phyloP scores from a whole-genome alignment of 2,113 vertebrate species.

The Otis tarda region DNA sequence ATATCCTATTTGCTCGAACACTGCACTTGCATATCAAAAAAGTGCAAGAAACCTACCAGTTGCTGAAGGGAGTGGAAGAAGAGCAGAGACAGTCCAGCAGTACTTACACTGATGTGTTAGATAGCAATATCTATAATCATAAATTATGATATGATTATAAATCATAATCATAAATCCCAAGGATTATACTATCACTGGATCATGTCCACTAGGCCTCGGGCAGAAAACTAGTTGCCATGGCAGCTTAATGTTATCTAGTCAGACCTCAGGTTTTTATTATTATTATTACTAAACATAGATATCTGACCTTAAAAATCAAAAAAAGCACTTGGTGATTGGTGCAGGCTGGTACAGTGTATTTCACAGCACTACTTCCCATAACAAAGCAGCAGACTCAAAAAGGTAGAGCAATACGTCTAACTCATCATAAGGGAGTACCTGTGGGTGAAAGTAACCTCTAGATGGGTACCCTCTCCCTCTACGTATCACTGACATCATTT shows the following conservation, averaged over 20 bases:
- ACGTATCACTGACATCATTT: background rate
- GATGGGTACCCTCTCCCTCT: background rate
- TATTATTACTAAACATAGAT: background rate
- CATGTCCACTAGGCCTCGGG: constrained; percentile 46
- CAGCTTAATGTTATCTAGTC: constrained; percentile 62
- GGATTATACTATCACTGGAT: constrained; percentile 74
- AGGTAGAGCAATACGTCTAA: fast-evolving
- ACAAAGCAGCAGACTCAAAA: background rate
- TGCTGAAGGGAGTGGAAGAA: background rate
- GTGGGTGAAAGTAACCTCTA: background rate
- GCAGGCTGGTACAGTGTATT: background rate
- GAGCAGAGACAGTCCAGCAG: background rate
- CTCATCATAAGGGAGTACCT: background rate
- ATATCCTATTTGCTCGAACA: background rate
- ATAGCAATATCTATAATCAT: too few species aligned
- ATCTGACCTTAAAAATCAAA: background rate
- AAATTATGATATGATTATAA: too few species aligned
- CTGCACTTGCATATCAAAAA: background rate
- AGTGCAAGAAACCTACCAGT: background rate
- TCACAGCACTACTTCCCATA: background rate
- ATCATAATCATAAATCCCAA: constrained; percentile 61
- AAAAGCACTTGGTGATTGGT: background rate
- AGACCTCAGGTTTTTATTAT: constrained; percentile 47
- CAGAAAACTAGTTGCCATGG: constrained; percentile 69
- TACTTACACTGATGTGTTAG: constrained; percentile 1